Evolutionary conservation across 2,113 vertebrate species (phyloP), one percentile per base, ranked within the genome.

Genomic region (Xenopus laevis): DNA sequence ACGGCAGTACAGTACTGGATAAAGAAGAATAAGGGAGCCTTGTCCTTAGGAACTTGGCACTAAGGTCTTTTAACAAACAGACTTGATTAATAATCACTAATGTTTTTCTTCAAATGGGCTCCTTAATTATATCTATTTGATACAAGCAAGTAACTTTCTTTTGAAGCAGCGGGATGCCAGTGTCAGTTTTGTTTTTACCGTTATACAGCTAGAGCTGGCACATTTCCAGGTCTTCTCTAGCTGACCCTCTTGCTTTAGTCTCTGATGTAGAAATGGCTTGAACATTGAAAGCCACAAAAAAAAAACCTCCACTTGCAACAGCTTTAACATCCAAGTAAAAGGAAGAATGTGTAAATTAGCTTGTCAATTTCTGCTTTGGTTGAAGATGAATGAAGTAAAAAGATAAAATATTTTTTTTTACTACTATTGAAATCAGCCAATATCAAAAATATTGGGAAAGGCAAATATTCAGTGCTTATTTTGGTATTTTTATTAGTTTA

Each of bases 111-210:
- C 52, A 44, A 78, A 71, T 79, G 62, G 61, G 77, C 66, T 66
- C 47, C 70, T 61, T 81, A 77, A 79, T 81, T 81, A 81, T 79
- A 74, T 77, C 61, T 79, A 78, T 81, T 79, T 81, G 71, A 78
- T 73, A 79, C 33, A 71, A 77, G 80, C 71, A 71, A n/a, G 68
- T 68, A 60, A 71, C 67, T 69, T 79, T 71, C 50, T 65, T 74
- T 73, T 79, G 72, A 77, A 79, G 52, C 68, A 65, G 67, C 60
- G 33, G 71, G 58, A 60, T 33, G 44, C 71, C 20, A 66, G 61
- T 63, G 61, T 72, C 71, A 72, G 10, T 72, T 40, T 40, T 40
- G 33, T 40, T 61, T 55, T 64, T 27, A 52, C 47, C 18, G 23
- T 47, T 55, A 20, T 72, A 44, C 27, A 65, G 13, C 18, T 15